phyloP scores from a whole-genome alignment of 2,797 vertebrate genomes.

The Clarias platycephalus region DNA sequence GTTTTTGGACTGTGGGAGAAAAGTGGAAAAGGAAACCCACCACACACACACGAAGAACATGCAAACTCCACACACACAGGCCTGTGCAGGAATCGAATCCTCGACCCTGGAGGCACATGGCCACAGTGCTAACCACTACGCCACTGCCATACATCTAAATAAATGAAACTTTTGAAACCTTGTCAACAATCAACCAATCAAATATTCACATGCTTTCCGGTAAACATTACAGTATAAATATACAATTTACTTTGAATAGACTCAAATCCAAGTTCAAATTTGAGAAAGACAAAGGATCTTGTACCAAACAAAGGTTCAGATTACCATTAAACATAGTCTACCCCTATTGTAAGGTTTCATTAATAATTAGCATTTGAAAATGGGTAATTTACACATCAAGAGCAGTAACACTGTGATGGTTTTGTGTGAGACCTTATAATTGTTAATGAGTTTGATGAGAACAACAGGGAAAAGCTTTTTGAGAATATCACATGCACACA shows the following conservation, averaged over 20 bases:
- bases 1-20: too few species aligned
- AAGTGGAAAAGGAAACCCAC: too few species aligned
- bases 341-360: constrained; percentile 15
- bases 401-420: constrained; percentile 23
- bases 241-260: background rate
- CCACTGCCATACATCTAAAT: too few species aligned
- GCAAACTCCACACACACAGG: too few species aligned
- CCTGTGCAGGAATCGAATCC: too few species aligned
- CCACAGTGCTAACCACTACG: too few species aligned
- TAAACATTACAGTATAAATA: background rate
- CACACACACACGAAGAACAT: too few species aligned
- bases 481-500: constrained; percentile 2
- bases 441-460: constrained; percentile 33
- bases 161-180: background rate
- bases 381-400: constrained; percentile 55
- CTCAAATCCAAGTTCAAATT: constrained; percentile 12
- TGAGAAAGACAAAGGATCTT: constrained; percentile 1
- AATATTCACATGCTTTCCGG: background rate
- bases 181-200: background rate
- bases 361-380: constrained; percentile 52
- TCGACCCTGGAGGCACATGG: too few species aligned
- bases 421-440: constrained; percentile 42
- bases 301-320: constrained; percentile 28
- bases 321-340: constrained; percentile 26
- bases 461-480: background rate